Base-by-base conservation (phyloP, 2,797 vertebrate genomes). In the Periparus ater region DNA sequence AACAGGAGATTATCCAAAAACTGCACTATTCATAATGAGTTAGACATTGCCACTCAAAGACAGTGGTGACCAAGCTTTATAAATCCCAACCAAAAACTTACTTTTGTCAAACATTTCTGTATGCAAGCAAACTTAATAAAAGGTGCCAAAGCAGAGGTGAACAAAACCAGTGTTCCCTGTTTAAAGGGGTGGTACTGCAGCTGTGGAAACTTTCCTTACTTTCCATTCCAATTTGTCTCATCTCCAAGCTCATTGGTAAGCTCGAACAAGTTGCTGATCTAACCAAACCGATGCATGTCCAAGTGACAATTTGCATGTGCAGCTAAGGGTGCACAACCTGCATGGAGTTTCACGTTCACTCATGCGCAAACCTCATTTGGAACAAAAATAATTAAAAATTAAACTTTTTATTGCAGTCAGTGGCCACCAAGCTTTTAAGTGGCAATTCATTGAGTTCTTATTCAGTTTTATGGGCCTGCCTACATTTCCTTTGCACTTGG, bases 381-480 rank as follows among this genome's bases (percentile, higher is more conserved):
- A 11, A 40, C 13, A 30, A 36, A 55, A 55, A 53, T 36, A 44
- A 5, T 2, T 10, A 12, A 26, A 62, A 51, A 19, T 17, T 17
- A 74, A 58, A 34, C 4, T 3, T 48, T 60, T 88, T 93, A 40
- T 68, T 65, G 29, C 25, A 86, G 54, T 42, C 40, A 40, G 55
- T 50, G 40, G 26, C 40, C 60, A 85, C 48, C 32, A 82, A 51
- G 48, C 9, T 97, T 97, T 97, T 96, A 97, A 96, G 91, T 79
- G 86, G 93, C 95, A 95, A 96, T 97, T 96, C 94, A 91, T 44
- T 54, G 73, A 95, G 89, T 92, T 97, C 91, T 32, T 60, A 36
- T 87, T 97, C 95, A 95, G 92, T 96, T 97, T 98, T 96, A 96
- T 94, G 88, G 91, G 44, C 68, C 91, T 96, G 91, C 80, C 87